A percentile compares a stretch with the other conserved stretches of the same genome.
Evolutionary conservation across 2,797 vertebrate genomes (phyloP).

Genomic region (Sciurus vulgaris): DNA sequence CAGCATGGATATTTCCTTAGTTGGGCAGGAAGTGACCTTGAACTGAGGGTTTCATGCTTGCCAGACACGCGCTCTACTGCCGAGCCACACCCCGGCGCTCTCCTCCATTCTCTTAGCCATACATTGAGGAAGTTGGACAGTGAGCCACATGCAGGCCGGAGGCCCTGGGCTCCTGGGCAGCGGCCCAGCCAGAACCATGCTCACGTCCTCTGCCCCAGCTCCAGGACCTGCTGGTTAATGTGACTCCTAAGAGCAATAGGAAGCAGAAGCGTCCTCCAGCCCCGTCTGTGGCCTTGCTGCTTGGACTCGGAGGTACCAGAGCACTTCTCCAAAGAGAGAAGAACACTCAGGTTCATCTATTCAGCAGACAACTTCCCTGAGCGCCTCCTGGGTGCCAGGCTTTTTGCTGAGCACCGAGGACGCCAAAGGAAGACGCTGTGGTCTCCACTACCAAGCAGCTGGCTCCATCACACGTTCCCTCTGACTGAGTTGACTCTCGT

Average conservation of each 20-base stretch:
- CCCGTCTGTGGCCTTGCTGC: not conserved
- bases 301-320: not conserved
- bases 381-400: not conserved
- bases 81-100: not conserved
- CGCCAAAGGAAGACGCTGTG: not conserved
- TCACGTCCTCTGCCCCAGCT: not conserved
- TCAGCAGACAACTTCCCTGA: constrained; percentile 16
- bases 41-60: not conserved
- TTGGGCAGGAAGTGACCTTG: not conserved
- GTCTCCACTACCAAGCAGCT: not conserved
- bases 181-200: not conserved
- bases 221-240: not conserved
- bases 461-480: not conserved
- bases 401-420: not conserved
- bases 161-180: not conserved
- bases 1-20: not conserved
- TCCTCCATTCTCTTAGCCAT: not conserved
- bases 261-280: not conserved
- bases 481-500: not conserved
- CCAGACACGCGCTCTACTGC: not conserved
- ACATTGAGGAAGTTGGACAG: not conserved
- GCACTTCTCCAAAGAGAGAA: not conserved
- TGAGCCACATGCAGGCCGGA: not conserved
- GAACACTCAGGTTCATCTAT: not conserved
- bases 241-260: not conserved